phyloP scores from a whole-genome alignment of 64 coral and sea anemone species.

The Astreopora myriophthalma region DNA sequence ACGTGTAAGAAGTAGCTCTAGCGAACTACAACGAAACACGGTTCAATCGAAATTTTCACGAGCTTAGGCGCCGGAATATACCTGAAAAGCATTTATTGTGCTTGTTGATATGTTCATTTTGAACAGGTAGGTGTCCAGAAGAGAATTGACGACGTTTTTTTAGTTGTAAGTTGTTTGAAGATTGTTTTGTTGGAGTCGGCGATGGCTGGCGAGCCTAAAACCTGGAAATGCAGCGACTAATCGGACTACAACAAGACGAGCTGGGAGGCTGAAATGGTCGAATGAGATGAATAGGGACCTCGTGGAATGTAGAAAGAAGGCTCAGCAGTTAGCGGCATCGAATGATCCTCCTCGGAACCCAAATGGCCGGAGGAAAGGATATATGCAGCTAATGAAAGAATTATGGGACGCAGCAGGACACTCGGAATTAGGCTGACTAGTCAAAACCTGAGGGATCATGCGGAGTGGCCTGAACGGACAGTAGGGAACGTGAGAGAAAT shows the following conservation, averaged over 20 bases:
- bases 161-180: not conserved
- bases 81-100: too few relatives aligned
- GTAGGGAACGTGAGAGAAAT: constrained; percentile 64
- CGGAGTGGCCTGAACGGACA: constrained; percentile 24
- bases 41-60: too few relatives aligned
- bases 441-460: constrained; percentile 72
- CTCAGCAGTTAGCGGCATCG: constrained; percentile 15
- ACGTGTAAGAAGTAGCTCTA: too few relatives aligned
- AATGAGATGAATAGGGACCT: too few relatives aligned
- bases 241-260: constrained; percentile 25
- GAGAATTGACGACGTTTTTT: constrained; percentile 46
- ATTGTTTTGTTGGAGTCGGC: not conserved
- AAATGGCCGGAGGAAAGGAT: too few relatives aligned
- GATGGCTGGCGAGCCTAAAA: not conserved
- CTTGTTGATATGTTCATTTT: not conserved
- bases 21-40: too few relatives aligned
- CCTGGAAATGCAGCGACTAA: not conserved
- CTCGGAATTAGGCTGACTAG: constrained; percentile 41
- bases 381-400: constrained; percentile 16
- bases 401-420: constrained; percentile 31
- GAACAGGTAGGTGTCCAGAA: constrained; percentile 59
- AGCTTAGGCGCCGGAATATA: not conserved
- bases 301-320: constrained; percentile 38
- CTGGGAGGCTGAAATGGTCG: constrained; percentile 22
- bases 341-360: too few relatives aligned